These are phyloP conservation scores for Acanthopleura granulata DNA, from an alignment of 2,888 invertebrate species.

Conservation along the genomic window DNA sequence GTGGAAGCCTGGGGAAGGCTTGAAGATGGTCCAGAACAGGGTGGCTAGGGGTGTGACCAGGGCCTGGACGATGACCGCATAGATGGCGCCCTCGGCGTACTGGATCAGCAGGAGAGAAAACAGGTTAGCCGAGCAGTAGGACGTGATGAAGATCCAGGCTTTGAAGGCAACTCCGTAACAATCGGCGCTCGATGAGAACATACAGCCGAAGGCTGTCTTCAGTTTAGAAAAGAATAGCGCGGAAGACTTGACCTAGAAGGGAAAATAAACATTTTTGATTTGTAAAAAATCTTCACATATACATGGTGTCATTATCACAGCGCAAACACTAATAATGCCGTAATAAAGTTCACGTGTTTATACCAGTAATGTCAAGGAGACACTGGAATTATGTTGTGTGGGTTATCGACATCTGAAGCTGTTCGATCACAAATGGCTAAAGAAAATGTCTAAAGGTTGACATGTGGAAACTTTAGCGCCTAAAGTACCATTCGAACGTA, in stretches of 20 bases:
- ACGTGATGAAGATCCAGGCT: slow-evolving; percentile 42
- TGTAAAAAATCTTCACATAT: no score
- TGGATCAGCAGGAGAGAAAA: slow-evolving; percentile 51
- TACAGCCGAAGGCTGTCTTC: slow-evolving; percentile 37
- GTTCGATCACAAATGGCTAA: no score
- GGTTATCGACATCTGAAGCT: no score
- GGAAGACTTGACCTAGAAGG: background rate
- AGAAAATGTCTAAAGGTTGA: no score
- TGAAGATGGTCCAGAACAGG: slow-evolving; percentile 56
- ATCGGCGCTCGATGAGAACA: slow-evolving; percentile 34
- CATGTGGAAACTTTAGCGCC: no score
- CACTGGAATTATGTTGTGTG: no score
- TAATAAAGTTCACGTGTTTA: no score
- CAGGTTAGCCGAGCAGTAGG: slow-evolving; percentile 41
- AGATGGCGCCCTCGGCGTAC: slow-evolving; percentile 54
- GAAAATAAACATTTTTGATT: background rate
- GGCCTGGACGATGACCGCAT: slow-evolving; percentile 46
- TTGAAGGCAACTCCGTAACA: slow-evolving; percentile 35
- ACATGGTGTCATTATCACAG: no score
- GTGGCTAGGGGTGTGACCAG: slow-evolving; percentile 46
- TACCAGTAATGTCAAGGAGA: no score
- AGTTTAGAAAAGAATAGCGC: slow-evolving; percentile 28
- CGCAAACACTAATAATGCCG: no score
- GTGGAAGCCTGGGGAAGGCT: slow-evolving; percentile 33
- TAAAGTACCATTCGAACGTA: no score